phyloP scores from a whole-genome alignment of 1,140 invertebrate species.

The Ostrea denselamellosa region DNA sequence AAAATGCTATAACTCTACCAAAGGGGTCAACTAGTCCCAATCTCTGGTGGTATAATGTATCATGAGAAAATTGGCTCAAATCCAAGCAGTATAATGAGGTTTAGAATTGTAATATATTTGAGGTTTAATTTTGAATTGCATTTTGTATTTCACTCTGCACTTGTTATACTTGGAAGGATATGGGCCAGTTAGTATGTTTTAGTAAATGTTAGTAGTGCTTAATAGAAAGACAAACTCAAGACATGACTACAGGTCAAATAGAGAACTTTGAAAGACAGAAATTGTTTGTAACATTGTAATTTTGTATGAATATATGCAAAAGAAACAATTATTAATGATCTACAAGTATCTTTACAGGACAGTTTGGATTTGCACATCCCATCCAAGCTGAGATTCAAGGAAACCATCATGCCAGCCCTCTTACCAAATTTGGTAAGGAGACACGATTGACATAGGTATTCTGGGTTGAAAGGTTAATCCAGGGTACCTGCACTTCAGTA shows the following conservation, averaged over 20 bases:
- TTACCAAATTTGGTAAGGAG: slow-evolving; percentile 41
- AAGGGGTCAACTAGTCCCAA: background rate
- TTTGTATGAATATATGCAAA: background rate
- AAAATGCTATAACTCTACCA: background rate
- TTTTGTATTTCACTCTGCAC: background rate
- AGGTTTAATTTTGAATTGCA: background rate
- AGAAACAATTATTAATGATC: slow-evolving; percentile 2
- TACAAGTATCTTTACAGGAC: slow-evolving; percentile 16
- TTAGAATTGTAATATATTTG: background rate
- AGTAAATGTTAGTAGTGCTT: background rate
- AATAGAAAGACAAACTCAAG: background rate
- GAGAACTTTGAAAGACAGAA: background rate
- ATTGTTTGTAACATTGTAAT: background rate
- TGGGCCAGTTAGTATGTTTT: background rate
- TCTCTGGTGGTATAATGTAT: slow-evolving; percentile 19
- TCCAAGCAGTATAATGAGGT: slow-evolving; percentile 3
- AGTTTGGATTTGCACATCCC: slow-evolving; percentile 36
- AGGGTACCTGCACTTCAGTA: background rate
- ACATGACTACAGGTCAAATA: background rate
- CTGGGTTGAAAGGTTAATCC: slow-evolving; percentile 14
- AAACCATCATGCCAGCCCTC: background rate
- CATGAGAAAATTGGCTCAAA: background rate
- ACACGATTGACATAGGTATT: background rate
- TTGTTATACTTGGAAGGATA: background rate
- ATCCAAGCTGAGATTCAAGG: background rate